Base-by-base conservation (phyloP, 2,797 vertebrate species). In the Tenualosa thibaudeaui region DNA sequence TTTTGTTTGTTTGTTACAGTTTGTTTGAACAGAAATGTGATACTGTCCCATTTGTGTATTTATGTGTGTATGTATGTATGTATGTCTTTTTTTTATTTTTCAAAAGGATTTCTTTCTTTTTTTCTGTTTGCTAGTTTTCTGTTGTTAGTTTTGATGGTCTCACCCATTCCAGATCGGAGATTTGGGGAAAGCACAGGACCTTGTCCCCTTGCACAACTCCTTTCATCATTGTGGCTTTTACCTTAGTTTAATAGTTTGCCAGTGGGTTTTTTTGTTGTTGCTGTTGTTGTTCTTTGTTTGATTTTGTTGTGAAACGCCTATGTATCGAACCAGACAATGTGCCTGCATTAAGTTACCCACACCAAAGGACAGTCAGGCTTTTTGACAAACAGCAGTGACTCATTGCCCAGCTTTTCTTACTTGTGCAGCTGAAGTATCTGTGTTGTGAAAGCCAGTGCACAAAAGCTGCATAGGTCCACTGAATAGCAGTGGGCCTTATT, bases 261-360 rank as follows among this genome's bases (percentile, higher is more conserved):
- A 3, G 40, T 19, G 26, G 37, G 81, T 78, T 82, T 31, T 82
- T n/a, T 86, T 37, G 46, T 81, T 78, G 46, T 83, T 46, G 78
- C 53, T 9, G 40, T 24, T 43, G 56, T 89, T 88, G 82, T 75
- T 40, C 6, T 75, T 71, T 75, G 68, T 40, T 37, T 71, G 31
- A 19, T 43, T 78, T 78, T 78, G 71, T 78, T 40, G 17, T 78
- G 40, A 5, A 78, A 43, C 46, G 40, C 15, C 3, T 43, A 17
- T 37, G 71, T 78, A 5, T 78, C 46, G 5, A 85, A 89, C 84
- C 87, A 86, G 88, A 89, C 87, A 85, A 90, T 90, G 93, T 93
- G 93, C 93, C 93, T 92, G 87, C 90, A 89, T 88, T 83, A 88
- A 87, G 85, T 89, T 81, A 90, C 89, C 90, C 87, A 89, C 40